These are phyloP conservation scores for Apotomis betuletana DNA, from an alignment of 2,888 invertebrate genomes.

Conservation along the genomic window DNA sequence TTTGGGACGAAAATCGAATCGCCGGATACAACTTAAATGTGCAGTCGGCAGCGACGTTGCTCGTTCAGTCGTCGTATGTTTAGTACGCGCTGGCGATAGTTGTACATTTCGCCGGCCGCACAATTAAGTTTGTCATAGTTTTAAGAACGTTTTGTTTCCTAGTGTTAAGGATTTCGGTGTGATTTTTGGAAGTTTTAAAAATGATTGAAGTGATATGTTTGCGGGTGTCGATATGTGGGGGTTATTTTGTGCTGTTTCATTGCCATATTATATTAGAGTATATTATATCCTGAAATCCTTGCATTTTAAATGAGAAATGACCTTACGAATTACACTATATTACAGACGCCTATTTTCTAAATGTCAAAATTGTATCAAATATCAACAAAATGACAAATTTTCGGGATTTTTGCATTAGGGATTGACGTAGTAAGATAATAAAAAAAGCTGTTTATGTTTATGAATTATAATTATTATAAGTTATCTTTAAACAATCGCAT, in stretches of 20 bases:
- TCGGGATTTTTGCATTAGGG: too few relatives aligned
- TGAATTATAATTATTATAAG: too few relatives aligned
- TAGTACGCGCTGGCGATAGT: slow-evolving; percentile 11
- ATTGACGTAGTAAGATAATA: too few relatives aligned
- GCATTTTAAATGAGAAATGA: too few relatives aligned
- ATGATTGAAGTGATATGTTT: slow-evolving; percentile 33
- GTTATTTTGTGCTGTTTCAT: slow-evolving; percentile 26
- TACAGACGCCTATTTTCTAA: too few relatives aligned
- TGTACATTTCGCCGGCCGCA: slow-evolving; percentile 9
- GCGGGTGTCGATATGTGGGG: slow-evolving; percentile 13
- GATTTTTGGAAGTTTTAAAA: slow-evolving; percentile 37
- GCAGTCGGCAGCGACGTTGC: slow-evolving; percentile 7
- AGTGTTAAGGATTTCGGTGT: slow-evolving; percentile 37
- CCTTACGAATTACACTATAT: too few relatives aligned
- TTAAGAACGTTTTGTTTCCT: slow-evolving; percentile 23
- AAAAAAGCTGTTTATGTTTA: too few relatives aligned
- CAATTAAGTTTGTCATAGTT: slow-evolving; percentile 17
- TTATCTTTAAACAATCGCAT: too few relatives aligned
- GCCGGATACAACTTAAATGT: slow-evolving; percentile 10
- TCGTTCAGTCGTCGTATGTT: slow-evolving; percentile 9
- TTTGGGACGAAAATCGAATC: slow-evolving; percentile 2
- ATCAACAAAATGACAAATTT: too few relatives aligned
- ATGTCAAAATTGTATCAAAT: too few relatives aligned
- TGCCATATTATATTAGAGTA: neutral
- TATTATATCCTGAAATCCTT: too few relatives aligned